Evolutionary conservation across 2,888 invertebrate genomes (phyloP), one percentile per base, ranked within the genome.

Genomic region (Idaea aversata): DNA sequence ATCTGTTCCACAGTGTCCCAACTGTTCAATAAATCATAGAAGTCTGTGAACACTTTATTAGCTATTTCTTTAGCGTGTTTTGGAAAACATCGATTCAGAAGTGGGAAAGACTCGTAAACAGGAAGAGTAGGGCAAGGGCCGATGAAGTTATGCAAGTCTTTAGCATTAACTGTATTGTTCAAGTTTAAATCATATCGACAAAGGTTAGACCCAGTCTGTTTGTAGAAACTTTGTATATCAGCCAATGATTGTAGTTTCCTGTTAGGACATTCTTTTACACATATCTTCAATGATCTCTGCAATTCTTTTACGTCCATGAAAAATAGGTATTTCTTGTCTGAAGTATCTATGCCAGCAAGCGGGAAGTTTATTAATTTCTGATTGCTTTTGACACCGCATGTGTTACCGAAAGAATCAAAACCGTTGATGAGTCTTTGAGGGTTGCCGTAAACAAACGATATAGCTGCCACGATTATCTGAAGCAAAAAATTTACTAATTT

Each of bases 381-480:
- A 86, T 98, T 98, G 72, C 91, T 93, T 77, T 95, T 95, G 34
- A 96, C 95, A 15, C 98, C 98, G 87, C 99, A 99, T 47, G 98
- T 98, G 84, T 99, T 98, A 7, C 98, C 98, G 92, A 97, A 98
- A 65, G 97, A 98, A 86, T 98, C 98, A 87, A 97, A 98, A 16
- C 98, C 98, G 93, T 98, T 97, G 70, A 98, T 95, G 59, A 98
- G 94, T 71, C 98, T 94, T 77, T 96, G 88, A 0, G 98, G 98
- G 88, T 97, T 97, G 16, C 98, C 98, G 84, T 97, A 97, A 0
- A 97, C 97, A 83, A 97, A 95, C 10, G 98, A 97, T 91, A 98
- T 98, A 13, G 96, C 96, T 38, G 97, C 97, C 74, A 97, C 95
- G 73, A 97, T 94, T 77, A 97, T 95, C 97, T 97, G 86, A 67